These are phyloP conservation scores for Pomacea maculata DNA, from an alignment of 1,140 invertebrate species.

Conservation along the genomic window DNA sequence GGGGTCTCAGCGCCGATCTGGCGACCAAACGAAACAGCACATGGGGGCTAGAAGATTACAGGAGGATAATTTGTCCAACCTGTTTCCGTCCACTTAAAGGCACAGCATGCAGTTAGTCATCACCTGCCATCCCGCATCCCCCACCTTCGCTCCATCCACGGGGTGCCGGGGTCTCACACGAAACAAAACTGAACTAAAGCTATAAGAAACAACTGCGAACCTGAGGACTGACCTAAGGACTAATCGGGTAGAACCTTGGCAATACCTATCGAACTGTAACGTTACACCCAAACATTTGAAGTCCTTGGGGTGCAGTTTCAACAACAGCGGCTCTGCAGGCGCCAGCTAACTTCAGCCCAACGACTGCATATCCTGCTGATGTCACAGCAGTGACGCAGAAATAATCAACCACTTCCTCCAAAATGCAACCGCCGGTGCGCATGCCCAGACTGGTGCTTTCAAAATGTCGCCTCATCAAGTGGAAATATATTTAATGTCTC, in stretches of 20 bases:
- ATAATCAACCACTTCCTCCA: neutral
- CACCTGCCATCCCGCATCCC: neutral
- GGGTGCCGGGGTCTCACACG: too few relatives aligned
- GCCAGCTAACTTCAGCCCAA: neutral
- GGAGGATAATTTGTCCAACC: neutral
- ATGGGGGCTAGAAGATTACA: neutral
- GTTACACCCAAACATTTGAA: too few relatives aligned
- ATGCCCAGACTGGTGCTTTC: neutral
- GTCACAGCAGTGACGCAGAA: neutral
- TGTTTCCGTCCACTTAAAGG: constrained; percentile 1
- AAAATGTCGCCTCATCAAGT: too few relatives aligned
- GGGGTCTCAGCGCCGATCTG: too few relatives aligned
- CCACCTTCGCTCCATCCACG: too few relatives aligned
- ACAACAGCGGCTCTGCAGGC: neutral
- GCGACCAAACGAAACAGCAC: neutral
- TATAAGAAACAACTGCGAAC: too few relatives aligned
- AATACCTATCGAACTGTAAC: too few relatives aligned
- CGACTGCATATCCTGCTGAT: neutral
- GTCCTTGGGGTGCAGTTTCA: neutral
- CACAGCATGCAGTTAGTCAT: constrained; percentile 16
- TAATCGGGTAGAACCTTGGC: too few relatives aligned
- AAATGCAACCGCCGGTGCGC: neutral
- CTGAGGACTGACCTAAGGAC: too few relatives aligned
- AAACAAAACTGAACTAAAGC: too few relatives aligned
- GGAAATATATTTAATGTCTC: too few relatives aligned